Evolutionary conservation across 2,888 invertebrate species (phyloP).

Genomic region (Pantelozetes paolii): DNA sequence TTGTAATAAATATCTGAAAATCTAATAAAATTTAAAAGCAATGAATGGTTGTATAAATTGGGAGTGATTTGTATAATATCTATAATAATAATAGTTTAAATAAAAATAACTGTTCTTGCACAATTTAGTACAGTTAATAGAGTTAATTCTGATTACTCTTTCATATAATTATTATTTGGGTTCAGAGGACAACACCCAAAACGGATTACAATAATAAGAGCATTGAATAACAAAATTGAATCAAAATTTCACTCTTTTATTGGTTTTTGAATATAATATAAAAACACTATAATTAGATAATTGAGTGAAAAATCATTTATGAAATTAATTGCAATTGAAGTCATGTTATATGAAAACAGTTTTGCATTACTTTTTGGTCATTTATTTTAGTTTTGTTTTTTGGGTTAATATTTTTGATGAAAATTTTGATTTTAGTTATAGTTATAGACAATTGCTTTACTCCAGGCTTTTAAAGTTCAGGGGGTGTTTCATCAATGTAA

Average conservation of each 20-base stretch:
- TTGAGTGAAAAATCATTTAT: not conserved
- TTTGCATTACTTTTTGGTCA: not conserved
- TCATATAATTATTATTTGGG: not conserved
- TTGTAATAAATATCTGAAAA: not conserved
- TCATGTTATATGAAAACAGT: not conserved
- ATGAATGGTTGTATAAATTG: too few relatives aligned
- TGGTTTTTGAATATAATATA: not conserved
- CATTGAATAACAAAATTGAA: not conserved
- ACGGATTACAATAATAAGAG: not conserved
- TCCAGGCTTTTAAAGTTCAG: not conserved
- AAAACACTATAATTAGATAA: slow-evolving; percentile 6
- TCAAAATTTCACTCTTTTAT: not conserved
- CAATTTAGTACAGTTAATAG: not conserved
- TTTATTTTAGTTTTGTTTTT: not conserved
- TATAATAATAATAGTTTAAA: not conserved
- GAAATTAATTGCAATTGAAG: not conserved
- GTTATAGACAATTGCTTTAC: not conserved
- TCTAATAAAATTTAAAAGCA: not conserved
- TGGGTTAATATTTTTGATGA: slow-evolving; percentile 8
- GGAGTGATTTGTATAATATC: not conserved
- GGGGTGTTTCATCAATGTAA: too few relatives aligned
- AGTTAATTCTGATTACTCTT: not conserved
- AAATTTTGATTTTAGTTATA: not conserved
- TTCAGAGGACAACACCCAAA: slow-evolving; percentile 20
- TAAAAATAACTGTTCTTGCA: not conserved